A percentile compares a stretch with the other conserved stretches of the same genome.
Evolutionary conservation across 2,888 invertebrate genomes (phyloP).

Genomic region (Heliconius aoede): DNA sequence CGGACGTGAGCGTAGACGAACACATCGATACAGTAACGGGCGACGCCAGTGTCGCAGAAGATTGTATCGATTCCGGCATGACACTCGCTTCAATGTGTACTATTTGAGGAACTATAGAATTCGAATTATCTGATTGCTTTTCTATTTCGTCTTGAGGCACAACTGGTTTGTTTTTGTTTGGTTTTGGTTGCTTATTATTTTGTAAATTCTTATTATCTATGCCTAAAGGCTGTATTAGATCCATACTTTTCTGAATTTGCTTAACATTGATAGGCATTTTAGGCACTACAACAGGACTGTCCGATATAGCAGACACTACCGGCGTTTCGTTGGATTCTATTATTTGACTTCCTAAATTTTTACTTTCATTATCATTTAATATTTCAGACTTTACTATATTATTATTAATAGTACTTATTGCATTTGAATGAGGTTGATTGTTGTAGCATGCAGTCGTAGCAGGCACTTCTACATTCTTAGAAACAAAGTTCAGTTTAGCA

Average conservation of each 20-base stretch:
- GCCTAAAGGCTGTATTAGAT: constrained; percentile 63
- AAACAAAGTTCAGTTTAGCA: constrained; percentile 63
- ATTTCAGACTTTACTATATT: constrained; percentile 77
- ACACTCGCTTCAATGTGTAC: constrained; percentile 33
- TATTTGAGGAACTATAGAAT: constrained; percentile 40
- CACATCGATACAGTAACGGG: constrained; percentile 26
- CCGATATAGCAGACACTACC: constrained; percentile 88
- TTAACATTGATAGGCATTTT: constrained; percentile 77
- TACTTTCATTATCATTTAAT: constrained; percentile 74
- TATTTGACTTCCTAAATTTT: constrained; percentile 70
- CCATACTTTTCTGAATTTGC: constrained; percentile 72
- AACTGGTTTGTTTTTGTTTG: constrained; percentile 65
- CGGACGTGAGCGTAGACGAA: constrained; percentile 27
- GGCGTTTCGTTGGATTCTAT: constrained; percentile 81
- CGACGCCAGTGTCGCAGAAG: constrained; percentile 22
- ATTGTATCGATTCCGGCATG: constrained; percentile 35
- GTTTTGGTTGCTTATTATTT: constrained; percentile 66
- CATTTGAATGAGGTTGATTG: constrained; percentile 70
- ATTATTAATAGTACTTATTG: constrained; percentile 75
- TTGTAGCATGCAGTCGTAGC: constrained; percentile 61
- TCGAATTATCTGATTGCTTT: constrained; percentile 52
- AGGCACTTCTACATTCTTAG: constrained; percentile 65
- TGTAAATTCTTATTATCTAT: constrained; percentile 71
- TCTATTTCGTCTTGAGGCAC: constrained; percentile 69
- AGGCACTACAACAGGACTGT: constrained; percentile 86